phyloP scores from a whole-genome alignment of 2,888 invertebrate genomes.

The Drosophila eohydei region DNA sequence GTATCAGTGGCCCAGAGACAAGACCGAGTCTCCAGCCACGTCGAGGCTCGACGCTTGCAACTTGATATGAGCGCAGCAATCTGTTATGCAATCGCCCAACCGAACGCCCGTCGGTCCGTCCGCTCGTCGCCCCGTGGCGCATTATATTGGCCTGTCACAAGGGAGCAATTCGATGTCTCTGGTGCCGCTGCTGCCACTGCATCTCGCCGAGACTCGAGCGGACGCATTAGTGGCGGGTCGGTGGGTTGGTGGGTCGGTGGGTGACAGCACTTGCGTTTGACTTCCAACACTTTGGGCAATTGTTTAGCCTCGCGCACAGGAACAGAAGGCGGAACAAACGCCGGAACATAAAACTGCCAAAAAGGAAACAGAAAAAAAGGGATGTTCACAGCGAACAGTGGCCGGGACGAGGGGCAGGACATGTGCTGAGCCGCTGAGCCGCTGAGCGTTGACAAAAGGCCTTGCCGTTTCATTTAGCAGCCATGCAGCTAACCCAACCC shows the following conservation, averaged over 20 bases:
- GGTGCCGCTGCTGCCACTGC: slow-evolving; percentile 51
- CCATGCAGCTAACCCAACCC: slow-evolving; percentile 44
- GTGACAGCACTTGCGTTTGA: slow-evolving; percentile 78
- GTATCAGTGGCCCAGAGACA: slow-evolving; percentile 61
- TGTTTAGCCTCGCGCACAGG: slow-evolving; percentile 73
- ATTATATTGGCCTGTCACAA: slow-evolving; percentile 85
- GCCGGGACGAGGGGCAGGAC: neutral
- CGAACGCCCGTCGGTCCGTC: slow-evolving; percentile 17
- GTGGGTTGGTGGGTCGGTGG: slow-evolving; percentile 67
- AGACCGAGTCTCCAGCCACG: neutral
- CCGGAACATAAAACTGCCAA: slow-evolving; percentile 83
- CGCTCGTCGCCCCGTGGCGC: slow-evolving; percentile 81
- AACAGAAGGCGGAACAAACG: slow-evolving; percentile 84
- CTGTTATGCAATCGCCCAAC: slow-evolving; percentile 80
- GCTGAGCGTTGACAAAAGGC: slow-evolving; percentile 77
- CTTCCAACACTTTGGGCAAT: slow-evolving; percentile 83
- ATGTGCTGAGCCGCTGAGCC: slow-evolving; percentile 23
- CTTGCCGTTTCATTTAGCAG: slow-evolving; percentile 81
- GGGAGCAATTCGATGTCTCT: slow-evolving; percentile 85
- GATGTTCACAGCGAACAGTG: slow-evolving; percentile 51
- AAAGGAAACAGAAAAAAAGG: slow-evolving; percentile 54
- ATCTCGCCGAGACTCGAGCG: slow-evolving; percentile 44
- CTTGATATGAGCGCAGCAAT: slow-evolving; percentile 83
- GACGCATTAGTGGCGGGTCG: slow-evolving; percentile 80
- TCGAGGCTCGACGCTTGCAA: slow-evolving; percentile 69